Conservation (phyloP, 2,113 vertebrate genomes). For the Paraplagusia blochii region DNA sequence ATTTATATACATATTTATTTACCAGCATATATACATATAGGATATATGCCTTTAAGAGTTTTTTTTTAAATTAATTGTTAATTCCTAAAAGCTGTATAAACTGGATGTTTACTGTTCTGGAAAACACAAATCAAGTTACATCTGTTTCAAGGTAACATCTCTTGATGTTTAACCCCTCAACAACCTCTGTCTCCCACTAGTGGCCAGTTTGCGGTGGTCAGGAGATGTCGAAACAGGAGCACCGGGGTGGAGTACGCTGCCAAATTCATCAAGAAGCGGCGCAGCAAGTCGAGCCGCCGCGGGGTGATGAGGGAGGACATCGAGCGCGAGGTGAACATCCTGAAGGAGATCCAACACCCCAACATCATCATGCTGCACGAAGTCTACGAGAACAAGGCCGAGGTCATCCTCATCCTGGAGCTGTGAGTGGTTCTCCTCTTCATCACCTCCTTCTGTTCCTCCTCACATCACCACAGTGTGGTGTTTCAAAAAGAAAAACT, state of each 20-base stretch:
- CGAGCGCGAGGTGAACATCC: conserved; percentile 92
- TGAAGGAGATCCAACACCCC: conserved; percentile 93
- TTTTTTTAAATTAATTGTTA: no score
- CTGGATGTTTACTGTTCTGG: no score
- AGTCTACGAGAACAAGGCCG: conserved; percentile 93
- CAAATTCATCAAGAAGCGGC: conserved; percentile 96
- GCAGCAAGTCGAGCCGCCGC: conserved; percentile 90
- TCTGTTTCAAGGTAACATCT: no score
- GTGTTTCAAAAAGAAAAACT: no score
- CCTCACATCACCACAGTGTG: not conserved
- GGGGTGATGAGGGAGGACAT: conserved; percentile 94
- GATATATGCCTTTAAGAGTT: no score
- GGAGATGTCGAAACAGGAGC: conserved; percentile 87
- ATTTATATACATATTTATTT: no score
- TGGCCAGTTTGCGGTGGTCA: conserved; percentile 94
- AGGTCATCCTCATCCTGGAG: conserved; percentile 96
- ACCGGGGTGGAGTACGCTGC: conserved; percentile 86
- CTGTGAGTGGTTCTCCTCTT: conserved; percentile 82
- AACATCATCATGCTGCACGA: conserved; percentile 93
- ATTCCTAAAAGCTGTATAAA: no score
- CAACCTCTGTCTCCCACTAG: conserved; percentile 54
- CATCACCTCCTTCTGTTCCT: not conserved
- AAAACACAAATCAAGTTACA: no score
- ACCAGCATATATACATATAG: no score
- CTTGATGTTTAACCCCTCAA: not conserved